Base-by-base conservation (phyloP, 2,888 invertebrate species). In the Allolobophora icterica region DNA sequence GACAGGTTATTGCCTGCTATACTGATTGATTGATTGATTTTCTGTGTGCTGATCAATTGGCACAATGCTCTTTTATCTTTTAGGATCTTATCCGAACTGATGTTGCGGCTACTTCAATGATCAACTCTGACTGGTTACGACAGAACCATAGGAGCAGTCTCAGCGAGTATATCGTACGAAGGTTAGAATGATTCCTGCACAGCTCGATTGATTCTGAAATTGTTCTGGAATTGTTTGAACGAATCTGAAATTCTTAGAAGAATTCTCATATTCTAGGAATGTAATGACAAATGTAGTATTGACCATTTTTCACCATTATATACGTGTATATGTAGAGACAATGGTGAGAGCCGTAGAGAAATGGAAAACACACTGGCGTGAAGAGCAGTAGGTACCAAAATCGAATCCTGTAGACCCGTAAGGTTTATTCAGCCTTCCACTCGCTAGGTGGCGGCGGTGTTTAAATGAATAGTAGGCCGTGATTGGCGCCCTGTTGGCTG, bases 31-130 rank as follows among this genome's bases (percentile, higher is more conserved):
- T 71, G 2, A 71, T n/a, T 71, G 71, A 45, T 52, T 52, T 52
- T 24, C 52, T 52, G 52, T 71, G 71, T 71, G n/a, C n/a, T 71
- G 15, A n/a, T 30, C n/a, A 13, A 13, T n/a, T 71, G 71, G 30
- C 24, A 52, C 5, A 5, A 24, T 24, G 24, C 52, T 52, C 24
- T 0, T 52, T 52, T 30, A n/a, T n/a, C 30, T 87, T 87, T 34
- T 42, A 92, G 93, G 96, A 97, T 92, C 95, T 95, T 30, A 96
- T 98, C 35, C 97, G 97, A 90, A 97, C 97, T 93, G 98, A 98
- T 95, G 97, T 98, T 2, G 96, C 97, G 11, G 97, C 97, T 30
- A 95, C 98, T 30, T 97, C 97, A 92, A 97, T 97, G 92, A 97
- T 98, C 90, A 96, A 98, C 94, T 96, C 97, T 89, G 97, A 97